phyloP scores from a whole-genome alignment of 2,113 vertebrate genomes.

The Okapia johnstoni region DNA sequence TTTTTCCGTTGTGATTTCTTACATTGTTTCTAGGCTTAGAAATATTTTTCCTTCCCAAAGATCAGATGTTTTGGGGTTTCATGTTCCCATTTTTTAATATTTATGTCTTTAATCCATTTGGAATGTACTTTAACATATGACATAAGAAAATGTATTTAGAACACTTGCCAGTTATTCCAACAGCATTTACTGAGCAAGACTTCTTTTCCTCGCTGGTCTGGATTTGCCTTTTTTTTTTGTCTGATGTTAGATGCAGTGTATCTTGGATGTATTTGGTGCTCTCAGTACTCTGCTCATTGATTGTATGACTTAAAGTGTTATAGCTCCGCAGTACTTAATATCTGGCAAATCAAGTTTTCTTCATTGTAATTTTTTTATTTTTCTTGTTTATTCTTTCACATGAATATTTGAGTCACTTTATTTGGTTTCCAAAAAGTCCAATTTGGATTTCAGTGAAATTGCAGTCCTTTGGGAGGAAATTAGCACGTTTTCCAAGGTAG shows the following conservation, averaged over 20 bases:
- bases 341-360: background rate
- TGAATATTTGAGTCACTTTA: background rate
- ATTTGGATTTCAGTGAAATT: background rate
- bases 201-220: background rate
- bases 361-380: background rate
- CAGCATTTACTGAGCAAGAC: background rate
- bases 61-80: background rate
- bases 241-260: background rate
- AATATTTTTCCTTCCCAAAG: background rate
- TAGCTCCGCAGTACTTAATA: background rate
- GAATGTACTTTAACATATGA: background rate
- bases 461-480: background rate
- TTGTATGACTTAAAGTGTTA: background rate
- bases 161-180: background rate
- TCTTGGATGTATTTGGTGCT: background rate
- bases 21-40: background rate
- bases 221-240: background rate
- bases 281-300: background rate
- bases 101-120: background rate
- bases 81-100: background rate
- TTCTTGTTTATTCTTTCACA: background rate
- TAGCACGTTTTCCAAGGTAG: background rate
- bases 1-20: background rate
- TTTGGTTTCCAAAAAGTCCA: background rate
- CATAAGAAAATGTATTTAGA: background rate